Evolutionary conservation across 2,888 invertebrate genomes (phyloP).

Genomic region (Drosophila meridionalis): DNA sequence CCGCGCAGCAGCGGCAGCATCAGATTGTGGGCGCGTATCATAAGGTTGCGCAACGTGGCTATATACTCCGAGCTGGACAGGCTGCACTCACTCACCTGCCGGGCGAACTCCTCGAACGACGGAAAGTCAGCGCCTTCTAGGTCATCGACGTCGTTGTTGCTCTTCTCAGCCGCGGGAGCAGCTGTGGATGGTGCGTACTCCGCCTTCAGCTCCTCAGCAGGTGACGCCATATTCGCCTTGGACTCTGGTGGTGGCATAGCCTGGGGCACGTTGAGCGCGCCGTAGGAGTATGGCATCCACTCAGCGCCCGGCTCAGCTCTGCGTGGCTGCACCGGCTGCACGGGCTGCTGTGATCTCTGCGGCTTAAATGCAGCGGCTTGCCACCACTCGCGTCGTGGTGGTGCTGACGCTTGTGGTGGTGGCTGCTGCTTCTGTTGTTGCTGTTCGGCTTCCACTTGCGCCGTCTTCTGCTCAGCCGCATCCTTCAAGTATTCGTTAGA

Average conservation of each 20-base stretch:
- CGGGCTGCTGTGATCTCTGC: background rate
- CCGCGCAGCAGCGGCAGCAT: conserved; percentile 57
- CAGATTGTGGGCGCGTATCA: conserved; percentile 63
- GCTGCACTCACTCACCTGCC: conserved; percentile 34
- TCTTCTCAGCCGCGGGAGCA: background rate
- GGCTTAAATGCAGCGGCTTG: conserved; percentile 32
- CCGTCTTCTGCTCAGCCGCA: background rate
- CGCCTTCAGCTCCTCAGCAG: background rate
- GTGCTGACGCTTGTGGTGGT: background rate
- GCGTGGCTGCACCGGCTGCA: background rate
- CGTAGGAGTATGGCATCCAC: conserved; percentile 44
- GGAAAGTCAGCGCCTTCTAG: conserved; percentile 4
- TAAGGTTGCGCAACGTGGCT: conserved; percentile 52
- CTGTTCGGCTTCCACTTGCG: background rate
- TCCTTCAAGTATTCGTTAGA: background rate
- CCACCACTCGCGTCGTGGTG: conserved; percentile 30
- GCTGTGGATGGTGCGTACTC: background rate
- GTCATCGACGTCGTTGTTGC: background rate
- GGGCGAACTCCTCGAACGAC: conserved; percentile 48
- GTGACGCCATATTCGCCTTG: too few relatives aligned
- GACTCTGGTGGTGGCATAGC: background rate
- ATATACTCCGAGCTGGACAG: conserved; percentile 55
- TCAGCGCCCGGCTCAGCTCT: background rate
- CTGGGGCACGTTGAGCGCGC: background rate
- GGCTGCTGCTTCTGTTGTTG: background rate